A percentile compares a stretch with the other conserved stretches of the same genome.
phyloP scores from a whole-genome alignment of 2,797 vertebrate genomes.

The Nothura maculosa region DNA sequence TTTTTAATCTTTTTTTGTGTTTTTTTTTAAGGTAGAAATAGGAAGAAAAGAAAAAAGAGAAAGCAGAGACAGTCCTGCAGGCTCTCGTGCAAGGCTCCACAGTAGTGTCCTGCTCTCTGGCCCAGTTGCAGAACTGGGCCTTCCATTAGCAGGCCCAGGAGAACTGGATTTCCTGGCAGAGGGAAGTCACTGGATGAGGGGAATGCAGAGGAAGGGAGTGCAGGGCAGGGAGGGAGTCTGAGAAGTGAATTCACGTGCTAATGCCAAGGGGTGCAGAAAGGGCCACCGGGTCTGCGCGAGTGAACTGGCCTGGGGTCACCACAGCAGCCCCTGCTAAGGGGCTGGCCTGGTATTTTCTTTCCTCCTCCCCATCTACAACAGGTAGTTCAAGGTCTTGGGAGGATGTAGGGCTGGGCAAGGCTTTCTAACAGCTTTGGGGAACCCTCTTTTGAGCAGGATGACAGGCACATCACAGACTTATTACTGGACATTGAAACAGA shows the following conservation, averaged over 20 bases:
- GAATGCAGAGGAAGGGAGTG: background rate
- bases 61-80: background rate
- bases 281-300: fast-evolving
- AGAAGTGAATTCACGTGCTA: background rate
- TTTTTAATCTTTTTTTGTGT: background rate
- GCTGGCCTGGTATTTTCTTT: background rate
- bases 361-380: background rate
- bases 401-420: background rate
- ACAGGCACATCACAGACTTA: background rate
- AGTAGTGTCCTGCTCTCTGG: background rate
- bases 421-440: fast-evolving
- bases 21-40: background rate
- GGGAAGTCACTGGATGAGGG: background rate
- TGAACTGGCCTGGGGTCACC: background rate
- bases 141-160: background rate
- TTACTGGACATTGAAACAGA: background rate
- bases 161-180: fast-evolving
- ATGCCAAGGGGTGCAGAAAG: background rate
- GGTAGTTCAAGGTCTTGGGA: background rate
- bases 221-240: conserved; percentile 3
- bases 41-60: background rate
- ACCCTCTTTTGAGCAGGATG: background rate
- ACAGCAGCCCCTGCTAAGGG: background rate
- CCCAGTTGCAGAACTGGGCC: background rate
- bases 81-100: fast-evolving